Evolutionary conservation across 1,140 invertebrate genomes (phyloP).

Genomic region (Ladona fulva): DNA sequence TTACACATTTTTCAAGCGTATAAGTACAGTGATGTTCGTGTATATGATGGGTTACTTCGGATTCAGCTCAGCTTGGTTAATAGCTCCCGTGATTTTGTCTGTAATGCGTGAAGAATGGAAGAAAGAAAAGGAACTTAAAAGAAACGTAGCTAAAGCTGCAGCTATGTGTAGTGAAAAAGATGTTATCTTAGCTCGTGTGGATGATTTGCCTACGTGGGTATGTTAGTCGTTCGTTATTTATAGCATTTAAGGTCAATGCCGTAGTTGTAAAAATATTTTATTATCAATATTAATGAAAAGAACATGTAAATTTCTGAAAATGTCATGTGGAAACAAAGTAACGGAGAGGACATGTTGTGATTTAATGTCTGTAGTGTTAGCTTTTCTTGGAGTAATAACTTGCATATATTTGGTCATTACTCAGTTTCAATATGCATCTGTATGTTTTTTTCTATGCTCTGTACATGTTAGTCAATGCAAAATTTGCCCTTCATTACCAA

Average conservation of each 20-base stretch:
- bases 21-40: background rate
- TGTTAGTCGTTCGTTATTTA: constrained; percentile 27
- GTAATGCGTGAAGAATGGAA: constrained; percentile 71
- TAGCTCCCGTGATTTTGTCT: constrained; percentile 68
- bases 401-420: too few species aligned
- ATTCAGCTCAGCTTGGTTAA: constrained; percentile 77
- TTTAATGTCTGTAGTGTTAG: too few species aligned
- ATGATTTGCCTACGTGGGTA: constrained; percentile 89
- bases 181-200: constrained; percentile 70
- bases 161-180: constrained; percentile 75
- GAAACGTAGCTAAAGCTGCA: constrained; percentile 68
- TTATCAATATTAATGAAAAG: background rate
- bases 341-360: too few species aligned
- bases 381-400: too few species aligned
- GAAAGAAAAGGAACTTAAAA: constrained; percentile 60
- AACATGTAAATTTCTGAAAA: too few species aligned
- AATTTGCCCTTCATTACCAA: too few species aligned
- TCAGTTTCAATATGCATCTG: too few species aligned
- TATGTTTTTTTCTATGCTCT: too few species aligned
- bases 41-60: constrained; percentile 80
- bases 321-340: too few species aligned
- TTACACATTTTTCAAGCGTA: background rate
- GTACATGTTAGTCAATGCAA: too few species aligned
- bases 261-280: constrained; percentile 7
- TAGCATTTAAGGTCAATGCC: background rate